Percentiles rank a stretch among this genome's conserved stretches.
Conservation (phyloP, 2,888 invertebrate genomes). For the Protophormia terraenovae region DNA sequence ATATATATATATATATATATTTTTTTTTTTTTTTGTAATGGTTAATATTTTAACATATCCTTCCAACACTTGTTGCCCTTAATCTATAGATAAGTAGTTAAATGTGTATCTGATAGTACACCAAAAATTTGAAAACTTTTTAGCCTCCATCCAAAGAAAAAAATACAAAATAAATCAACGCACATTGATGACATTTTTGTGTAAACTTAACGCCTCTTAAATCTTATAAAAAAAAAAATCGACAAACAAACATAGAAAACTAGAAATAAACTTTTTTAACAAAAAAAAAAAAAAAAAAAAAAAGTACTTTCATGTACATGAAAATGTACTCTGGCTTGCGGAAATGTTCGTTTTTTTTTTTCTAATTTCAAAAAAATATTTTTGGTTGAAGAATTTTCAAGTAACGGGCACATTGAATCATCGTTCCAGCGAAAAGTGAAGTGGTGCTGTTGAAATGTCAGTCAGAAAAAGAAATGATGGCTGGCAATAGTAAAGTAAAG, state of each 20-base stretch:
- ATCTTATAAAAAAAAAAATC: not conserved
- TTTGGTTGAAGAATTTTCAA: slow-evolving; percentile 47
- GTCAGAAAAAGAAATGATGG: not conserved
- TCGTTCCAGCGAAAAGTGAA: slow-evolving; percentile 22
- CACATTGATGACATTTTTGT: slow-evolving; percentile 5
- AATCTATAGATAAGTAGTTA: not conserved
- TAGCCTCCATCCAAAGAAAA: not conserved
- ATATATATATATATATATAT: too few relatives aligned
- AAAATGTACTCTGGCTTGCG: slow-evolving; percentile 52
- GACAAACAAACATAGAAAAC: not conserved
- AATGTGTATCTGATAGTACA: not conserved
- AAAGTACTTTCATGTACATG: slow-evolving; percentile 31
- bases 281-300: not conserved
- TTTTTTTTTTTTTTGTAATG: too few relatives aligned
- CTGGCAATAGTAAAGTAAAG: too few relatives aligned
- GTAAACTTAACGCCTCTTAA: slow-evolving; percentile 37
- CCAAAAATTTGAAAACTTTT: slow-evolving; percentile 2
- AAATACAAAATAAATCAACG: slow-evolving; percentile 15
- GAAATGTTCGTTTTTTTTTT: slow-evolving; percentile 32
- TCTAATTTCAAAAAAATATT: slow-evolving; percentile 16
- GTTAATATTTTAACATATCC: too few relatives aligned
- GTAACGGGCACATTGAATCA: not conserved
- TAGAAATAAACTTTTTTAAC: not conserved
- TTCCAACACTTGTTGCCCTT: too few relatives aligned
- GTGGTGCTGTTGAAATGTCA: not conserved